phyloP scores from a whole-genome alignment of 2,113 vertebrate genomes.

The Oncorhynchus gorbuscha region DNA sequence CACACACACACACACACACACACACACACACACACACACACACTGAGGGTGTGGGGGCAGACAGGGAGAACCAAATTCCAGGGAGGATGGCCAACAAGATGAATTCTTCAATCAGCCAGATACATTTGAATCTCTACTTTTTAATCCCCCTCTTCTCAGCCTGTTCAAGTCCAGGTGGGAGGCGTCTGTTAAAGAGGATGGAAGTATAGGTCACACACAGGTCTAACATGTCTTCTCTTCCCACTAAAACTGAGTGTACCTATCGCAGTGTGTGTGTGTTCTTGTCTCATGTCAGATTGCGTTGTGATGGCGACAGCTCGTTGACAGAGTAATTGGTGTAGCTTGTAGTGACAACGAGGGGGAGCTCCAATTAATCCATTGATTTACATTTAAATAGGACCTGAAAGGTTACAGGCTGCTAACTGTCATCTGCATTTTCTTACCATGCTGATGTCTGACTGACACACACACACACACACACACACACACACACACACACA shows the following conservation, averaged over 20 bases:
- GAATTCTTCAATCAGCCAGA: slow-evolving; percentile 70
- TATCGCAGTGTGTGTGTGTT: background rate
- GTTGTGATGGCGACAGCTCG: background rate
- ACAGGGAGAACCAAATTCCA: slow-evolving; percentile 54
- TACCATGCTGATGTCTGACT: slow-evolving; percentile 71
- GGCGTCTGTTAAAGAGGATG: slow-evolving; percentile 71
- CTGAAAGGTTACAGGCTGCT: slow-evolving; percentile 68
- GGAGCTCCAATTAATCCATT: slow-evolving; percentile 73
- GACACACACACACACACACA: background rate
- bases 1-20: slow-evolving; percentile 14
- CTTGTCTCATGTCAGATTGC: background rate
- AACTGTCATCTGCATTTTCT: slow-evolving; percentile 75
- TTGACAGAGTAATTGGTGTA: slow-evolving; percentile 22
- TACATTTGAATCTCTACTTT: slow-evolving; percentile 46
- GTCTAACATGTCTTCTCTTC: slow-evolving; percentile 57
- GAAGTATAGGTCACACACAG: slow-evolving; percentile 42
- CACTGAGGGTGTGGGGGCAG: slow-evolving; percentile 6
- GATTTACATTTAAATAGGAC: slow-evolving; percentile 77
- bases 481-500: too few relatives aligned
- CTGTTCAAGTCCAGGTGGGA: slow-evolving; percentile 57
- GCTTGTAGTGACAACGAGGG: slow-evolving; percentile 70
- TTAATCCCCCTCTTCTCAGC: slow-evolving; percentile 54
- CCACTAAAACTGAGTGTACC: slow-evolving; percentile 24
- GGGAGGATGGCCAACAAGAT: slow-evolving; percentile 68
- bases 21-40: slow-evolving; percentile 18